Conservation (phyloP, 2,888 invertebrate species). For the Cistogaster globosa region DNA sequence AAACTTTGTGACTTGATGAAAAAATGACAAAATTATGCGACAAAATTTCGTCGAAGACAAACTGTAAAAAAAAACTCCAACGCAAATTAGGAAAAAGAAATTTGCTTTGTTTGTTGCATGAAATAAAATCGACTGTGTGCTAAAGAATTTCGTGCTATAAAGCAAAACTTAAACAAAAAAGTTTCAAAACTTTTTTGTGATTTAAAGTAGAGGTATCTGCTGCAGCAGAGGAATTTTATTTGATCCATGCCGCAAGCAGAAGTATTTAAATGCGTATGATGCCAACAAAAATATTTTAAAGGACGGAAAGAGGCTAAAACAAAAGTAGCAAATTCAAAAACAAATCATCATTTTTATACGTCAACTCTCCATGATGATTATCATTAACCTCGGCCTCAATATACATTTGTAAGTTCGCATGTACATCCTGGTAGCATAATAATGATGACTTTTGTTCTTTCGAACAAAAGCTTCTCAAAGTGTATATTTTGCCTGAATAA, state of each 20-base stretch:
- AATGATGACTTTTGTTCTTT: conserved; percentile 46
- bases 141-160: conserved; percentile 50
- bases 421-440: conserved; percentile 44
- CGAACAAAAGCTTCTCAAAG: conserved; percentile 72
- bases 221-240: conserved; percentile 56
- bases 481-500: conserved; percentile 17
- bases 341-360: conserved; percentile 67
- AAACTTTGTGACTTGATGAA: conserved; percentile 79
- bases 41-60: conserved; percentile 30
- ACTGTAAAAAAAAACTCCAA: conserved; percentile 48
- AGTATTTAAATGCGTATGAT: conserved; percentile 66
- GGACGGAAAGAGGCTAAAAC: conserved; percentile 13
- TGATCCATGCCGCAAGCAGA: conserved; percentile 69
- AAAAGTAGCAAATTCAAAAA: conserved; percentile 57
- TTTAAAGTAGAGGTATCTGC: conserved; percentile 40
- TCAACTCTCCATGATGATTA: conserved; percentile 63
- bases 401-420: not conserved
- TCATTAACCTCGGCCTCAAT: not conserved
- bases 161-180: conserved; percentile 22
- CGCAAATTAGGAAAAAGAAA: conserved; percentile 56
- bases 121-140: conserved; percentile 11
- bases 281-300: conserved; percentile 6
- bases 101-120: conserved; percentile 2
- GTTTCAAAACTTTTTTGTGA: conserved; percentile 35
- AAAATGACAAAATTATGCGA: conserved; percentile 77